Base-by-base conservation (phyloP, 53 echinoderm and acorn worm genomes). In the Crossaster papposus region DNA sequence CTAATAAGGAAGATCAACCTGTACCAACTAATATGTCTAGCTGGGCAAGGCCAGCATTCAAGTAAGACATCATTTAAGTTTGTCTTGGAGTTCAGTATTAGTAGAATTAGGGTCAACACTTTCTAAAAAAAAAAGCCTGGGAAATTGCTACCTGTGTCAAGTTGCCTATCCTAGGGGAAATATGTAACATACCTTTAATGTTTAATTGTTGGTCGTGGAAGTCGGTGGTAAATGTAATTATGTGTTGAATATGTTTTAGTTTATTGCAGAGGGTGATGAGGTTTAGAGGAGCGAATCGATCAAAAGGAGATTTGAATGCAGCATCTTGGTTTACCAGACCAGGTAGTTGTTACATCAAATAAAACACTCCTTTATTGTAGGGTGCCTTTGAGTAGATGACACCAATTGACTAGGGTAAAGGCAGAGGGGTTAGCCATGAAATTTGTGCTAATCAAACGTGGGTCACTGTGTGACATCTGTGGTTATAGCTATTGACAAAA, bases 311-410 rank as follows among this genome's bases (percentile, higher is more conserved):
- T 14, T 93, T 96, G 88, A 99, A 99, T 83, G 99, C 99, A 54
- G 99, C 99, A 1, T 99, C 99, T 24, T 99, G 99, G 99, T 99
- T 99, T 76, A 99, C 96, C 30, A 92, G 99, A 73, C 99, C 99
- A 90, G 99, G 99, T 96, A 92, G 92, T 58, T 14, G 44, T n/a
- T n/a, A 58, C 58, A 4, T 13, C 1, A 82, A 4, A 44, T 9
- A 44, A 7, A 44, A 44, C 44, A 44, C 44, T 5, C 44, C 9
- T 44, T 44, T n/a, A n/a, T n/a, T n/a, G n/a, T n/a, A n/a, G n/a
- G n/a, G n/a, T n/a, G n/a, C n/a, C n/a, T n/a, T n/a, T n/a, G n/a
- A n/a, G n/a, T n/a, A n/a, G n/a, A n/a, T n/a, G n/a, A n/a, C n/a
- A n/a, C n/a, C n/a, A n/a, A n/a, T n/a, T n/a, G n/a, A n/a, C n/a